These are phyloP conservation scores for Bradypus variegatus DNA, from an alignment of 2,797 vertebrate species.

Conservation along the genomic window DNA sequence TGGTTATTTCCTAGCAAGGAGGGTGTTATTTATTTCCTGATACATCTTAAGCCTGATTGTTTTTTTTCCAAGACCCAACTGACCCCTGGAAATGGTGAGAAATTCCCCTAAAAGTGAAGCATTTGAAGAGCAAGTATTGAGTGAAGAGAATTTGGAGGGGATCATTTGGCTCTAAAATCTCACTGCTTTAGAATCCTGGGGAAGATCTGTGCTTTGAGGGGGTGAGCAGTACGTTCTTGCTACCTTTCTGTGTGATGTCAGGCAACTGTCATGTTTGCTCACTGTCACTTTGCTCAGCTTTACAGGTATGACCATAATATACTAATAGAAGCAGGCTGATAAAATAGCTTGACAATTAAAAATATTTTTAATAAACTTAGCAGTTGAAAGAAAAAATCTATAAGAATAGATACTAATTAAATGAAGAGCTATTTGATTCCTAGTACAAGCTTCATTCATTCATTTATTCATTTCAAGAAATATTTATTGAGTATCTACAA, in stretches of 20 bases:
- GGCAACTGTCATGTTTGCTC: not conserved
- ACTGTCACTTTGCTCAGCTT: not conserved
- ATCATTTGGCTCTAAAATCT: not conserved
- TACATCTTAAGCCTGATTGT: not conserved
- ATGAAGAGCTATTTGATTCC: not conserved
- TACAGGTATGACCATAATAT: not conserved
- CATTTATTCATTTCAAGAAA: not conserved
- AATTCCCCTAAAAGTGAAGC: not conserved
- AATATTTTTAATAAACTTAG: not conserved
- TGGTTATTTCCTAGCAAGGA: not conserved
- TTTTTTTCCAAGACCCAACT: not conserved
- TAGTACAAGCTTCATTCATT: not conserved
- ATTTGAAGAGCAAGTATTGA: not conserved
- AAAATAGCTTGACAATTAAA: not conserved
- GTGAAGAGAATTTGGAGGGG: not conserved
- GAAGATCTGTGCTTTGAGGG: not conserved
- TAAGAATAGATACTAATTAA: not conserved
- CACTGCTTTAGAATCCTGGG: not conserved
- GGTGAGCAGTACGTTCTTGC: not conserved
- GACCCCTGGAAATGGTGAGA: not conserved
- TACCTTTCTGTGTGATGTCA: not conserved
- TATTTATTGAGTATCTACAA: not conserved
- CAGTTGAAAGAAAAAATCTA: not conserved
- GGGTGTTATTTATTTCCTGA: not conserved
- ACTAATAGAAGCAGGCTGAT: not conserved